phyloP scores from a whole-genome alignment of 2,888 invertebrate genomes.

The Nomada ferruginata region DNA sequence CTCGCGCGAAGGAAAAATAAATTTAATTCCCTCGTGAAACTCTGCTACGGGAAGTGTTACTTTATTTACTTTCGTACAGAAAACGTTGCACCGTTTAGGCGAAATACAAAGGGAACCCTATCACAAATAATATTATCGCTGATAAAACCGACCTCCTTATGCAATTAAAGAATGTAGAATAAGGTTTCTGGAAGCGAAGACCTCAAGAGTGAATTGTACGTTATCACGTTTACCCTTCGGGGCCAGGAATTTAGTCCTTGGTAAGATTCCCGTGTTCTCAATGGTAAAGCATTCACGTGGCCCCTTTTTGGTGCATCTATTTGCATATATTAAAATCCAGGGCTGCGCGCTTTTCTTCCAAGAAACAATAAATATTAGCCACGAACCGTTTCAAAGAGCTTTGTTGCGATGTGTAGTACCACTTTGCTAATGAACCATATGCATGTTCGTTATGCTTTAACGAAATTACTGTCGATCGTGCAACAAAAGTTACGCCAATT shows the following conservation, averaged over 20 bases:
- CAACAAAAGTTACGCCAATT: slow-evolving; percentile 5
- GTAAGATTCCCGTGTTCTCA: not conserved
- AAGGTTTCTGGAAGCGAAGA: not conserved
- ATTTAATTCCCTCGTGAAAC: not conserved
- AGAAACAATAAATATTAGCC: not conserved
- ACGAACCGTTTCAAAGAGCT: not conserved
- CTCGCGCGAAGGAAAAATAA: not conserved
- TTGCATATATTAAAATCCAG: slow-evolving; percentile 10
- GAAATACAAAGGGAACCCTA: not conserved
- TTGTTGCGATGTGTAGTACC: not conserved
- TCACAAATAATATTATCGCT: not conserved
- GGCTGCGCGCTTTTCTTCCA: not conserved
- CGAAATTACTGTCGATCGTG: not conserved
- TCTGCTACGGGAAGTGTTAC: not conserved
- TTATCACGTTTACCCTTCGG: slow-evolving; percentile 2
- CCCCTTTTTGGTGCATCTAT: slow-evolving; percentile 1
- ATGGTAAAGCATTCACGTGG: slow-evolving; percentile 17
- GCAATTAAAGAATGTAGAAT: not conserved
- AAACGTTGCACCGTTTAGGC: not conserved
- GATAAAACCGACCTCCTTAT: not conserved
- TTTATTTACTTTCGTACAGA: not conserved
- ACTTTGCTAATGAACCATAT: not conserved
- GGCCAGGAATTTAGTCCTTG: not conserved
- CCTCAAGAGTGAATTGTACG: not conserved
- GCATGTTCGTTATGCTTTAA: slow-evolving; percentile 7